Base-by-base conservation (phyloP, 2,797 vertebrate genomes). In the Steatocranus sp. region DNA sequence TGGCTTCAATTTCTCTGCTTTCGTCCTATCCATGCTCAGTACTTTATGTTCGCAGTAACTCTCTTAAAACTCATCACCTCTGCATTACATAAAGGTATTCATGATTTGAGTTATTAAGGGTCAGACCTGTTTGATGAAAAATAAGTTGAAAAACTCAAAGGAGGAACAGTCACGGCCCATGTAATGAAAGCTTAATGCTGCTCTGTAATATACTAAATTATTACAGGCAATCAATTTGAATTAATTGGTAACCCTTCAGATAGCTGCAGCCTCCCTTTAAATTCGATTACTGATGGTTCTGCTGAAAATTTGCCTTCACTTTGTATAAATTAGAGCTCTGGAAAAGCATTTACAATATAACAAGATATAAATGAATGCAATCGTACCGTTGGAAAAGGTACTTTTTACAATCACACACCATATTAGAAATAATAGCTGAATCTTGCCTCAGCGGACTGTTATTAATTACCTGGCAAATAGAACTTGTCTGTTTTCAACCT, bases 281-380 rank as follows among this genome's bases (percentile, higher is more conserved):
- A 95, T 93, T 87, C 90, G 90, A 93, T 94, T 95, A 93, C 93
- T 93, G 94, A 93, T 92, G 89, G 90, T 68, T 90, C 87, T 85
- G 91, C 86, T 89, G 92, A 93, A 95, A 93, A 93, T 90, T 75
- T 56, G 70, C 92, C 86, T 91, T 94, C 93, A 92, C 89, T 92
- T 94, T 93, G 93, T 94, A 92, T 90, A 95, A 95, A 96, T 96
- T 96, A 96, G 95, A 95, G 90, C 90, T 87, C 84, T 93, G 92
- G 91, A 94, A 95, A 94, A 95, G 93, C 93, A 93, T 95, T 96
- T 94, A 92, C 89, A 92, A 94, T 93, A 94, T 96, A 96, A 97
- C 97, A 92, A 93, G 96, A 96, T 97, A 97, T 97, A 97, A 98
- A 99, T 98, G 94, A 98, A 98, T 97, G 96, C 97, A 98, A 97